Conservation (phyloP, 2,888 invertebrate species). For the Ischnura elegans region DNA sequence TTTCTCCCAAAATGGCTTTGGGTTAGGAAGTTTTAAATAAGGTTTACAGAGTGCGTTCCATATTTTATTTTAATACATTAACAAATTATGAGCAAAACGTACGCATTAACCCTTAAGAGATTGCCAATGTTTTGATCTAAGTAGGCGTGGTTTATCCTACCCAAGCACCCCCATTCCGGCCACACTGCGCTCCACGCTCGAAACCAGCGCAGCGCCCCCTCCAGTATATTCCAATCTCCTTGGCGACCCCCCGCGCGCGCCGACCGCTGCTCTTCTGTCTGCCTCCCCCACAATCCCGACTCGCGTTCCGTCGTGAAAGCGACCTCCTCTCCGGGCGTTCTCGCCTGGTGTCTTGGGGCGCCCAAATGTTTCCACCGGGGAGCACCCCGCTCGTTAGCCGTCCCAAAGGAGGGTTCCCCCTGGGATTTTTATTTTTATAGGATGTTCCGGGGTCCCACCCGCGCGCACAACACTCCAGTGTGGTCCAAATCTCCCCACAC, state of each 20-base stretch:
- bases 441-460: constrained; percentile 43
- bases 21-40: too few species aligned
- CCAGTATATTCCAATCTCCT: too few species aligned
- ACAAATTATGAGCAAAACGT: too few species aligned
- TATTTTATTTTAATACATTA: too few species aligned
- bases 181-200: neutral
- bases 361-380: constrained; percentile 59
- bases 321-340: constrained; percentile 14
- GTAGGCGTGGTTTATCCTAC: too few species aligned
- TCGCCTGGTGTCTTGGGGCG: constrained; percentile 50
- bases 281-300: neutral
- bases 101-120: too few species aligned
- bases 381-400: constrained; percentile 17
- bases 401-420: neutral
- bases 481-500: neutral
- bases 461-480: neutral
- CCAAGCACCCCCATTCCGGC: neutral
- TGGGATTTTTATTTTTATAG: constrained; percentile 40
- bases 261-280: neutral
- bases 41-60: too few species aligned
- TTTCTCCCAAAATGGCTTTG: too few species aligned
- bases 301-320: too few species aligned
- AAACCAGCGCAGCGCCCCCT: neutral
- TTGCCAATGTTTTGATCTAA: too few species aligned
- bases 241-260: neutral